Evolutionary conservation across 1,140 invertebrate species (phyloP).

Genomic region (Brachionus rotundiformis): DNA sequence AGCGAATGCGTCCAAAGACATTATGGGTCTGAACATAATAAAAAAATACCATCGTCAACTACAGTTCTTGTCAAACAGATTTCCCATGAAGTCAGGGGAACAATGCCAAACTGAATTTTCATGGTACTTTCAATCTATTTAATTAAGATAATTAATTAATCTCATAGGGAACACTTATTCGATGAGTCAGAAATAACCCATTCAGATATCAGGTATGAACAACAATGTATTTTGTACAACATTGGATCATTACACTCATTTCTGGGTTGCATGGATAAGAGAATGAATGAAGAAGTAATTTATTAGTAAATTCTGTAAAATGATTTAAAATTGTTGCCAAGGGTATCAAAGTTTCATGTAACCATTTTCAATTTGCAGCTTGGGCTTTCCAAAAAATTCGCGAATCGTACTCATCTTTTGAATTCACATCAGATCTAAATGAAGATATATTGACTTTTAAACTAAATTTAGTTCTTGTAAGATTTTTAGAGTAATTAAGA

Average conservation of each 20-base stretch:
- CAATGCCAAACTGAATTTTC: conserved; percentile 75
- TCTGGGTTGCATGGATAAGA: conserved; percentile 77
- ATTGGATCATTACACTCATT: conserved; percentile 89
- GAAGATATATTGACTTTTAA: conserved; percentile 80
- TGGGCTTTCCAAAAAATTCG: conserved; percentile 82
- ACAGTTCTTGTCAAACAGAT: conserved; percentile 84
- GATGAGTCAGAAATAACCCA: conserved; percentile 74
- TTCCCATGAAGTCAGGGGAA: conserved; percentile 82
- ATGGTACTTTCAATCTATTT: conserved; percentile 69
- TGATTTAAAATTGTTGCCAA: conserved; percentile 56
- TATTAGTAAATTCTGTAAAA: too few species aligned
- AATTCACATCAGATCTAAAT: conserved; percentile 70
- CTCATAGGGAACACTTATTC: conserved; percentile 86
- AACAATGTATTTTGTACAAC: conserved; percentile 87
- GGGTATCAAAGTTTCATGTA: conserved; percentile 92
- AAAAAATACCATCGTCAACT: conserved; percentile 94
- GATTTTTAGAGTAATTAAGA: conserved; percentile 14
- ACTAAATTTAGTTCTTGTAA: conserved; percentile 67
- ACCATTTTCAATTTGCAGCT: conserved; percentile 93
- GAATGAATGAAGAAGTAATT: conserved; percentile 73
- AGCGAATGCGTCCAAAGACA: conserved; percentile 76
- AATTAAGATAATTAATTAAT: too few species aligned
- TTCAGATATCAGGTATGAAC: conserved; percentile 85
- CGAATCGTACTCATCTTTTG: conserved; percentile 62
- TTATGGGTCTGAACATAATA: conserved; percentile 76